phyloP scores from a whole-genome alignment of 2,888 invertebrate species.

The Drosophila niveifrons region DNA sequence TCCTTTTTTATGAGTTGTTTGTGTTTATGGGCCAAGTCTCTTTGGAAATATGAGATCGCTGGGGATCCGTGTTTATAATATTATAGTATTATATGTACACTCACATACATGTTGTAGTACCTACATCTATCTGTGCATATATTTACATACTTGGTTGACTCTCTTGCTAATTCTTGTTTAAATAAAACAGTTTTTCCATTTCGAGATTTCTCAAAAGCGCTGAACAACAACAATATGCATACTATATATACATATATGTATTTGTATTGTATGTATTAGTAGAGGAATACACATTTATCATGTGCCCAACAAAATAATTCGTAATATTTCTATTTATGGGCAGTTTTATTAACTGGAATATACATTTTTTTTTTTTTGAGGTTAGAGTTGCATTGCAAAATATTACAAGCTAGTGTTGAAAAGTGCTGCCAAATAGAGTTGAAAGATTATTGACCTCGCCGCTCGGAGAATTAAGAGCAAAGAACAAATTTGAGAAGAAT shows the following conservation, averaged over 20 bases:
- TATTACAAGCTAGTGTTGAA: not conserved
- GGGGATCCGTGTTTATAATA: slow-evolving; percentile 42
- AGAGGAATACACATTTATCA: not conserved
- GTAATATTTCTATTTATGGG: not conserved
- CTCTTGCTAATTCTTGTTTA: slow-evolving; percentile 51
- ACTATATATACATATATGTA: slow-evolving; percentile 7
- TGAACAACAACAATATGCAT: slow-evolving; percentile 26
- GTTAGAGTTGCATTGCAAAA: not conserved
- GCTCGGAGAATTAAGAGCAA: not conserved
- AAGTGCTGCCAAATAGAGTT: not conserved
- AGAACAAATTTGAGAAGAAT: not conserved
- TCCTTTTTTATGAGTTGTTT: slow-evolving; percentile 22
- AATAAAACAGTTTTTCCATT: slow-evolving; percentile 55
- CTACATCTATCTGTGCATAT: slow-evolving; percentile 18
- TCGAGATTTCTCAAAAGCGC: slow-evolving; percentile 47
- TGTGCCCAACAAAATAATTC: slow-evolving; percentile 1
- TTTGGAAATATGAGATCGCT: slow-evolving; percentile 52
- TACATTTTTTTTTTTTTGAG: not conserved
- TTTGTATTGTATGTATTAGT: slow-evolving; percentile 1
- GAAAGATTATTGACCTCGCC: slow-evolving; percentile 1
- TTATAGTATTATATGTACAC: slow-evolving; percentile 1
- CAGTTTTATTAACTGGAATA: not conserved
- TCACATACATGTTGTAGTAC: not conserved
- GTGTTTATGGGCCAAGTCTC: slow-evolving; percentile 42
- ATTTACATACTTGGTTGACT: slow-evolving; percentile 42